Base-by-base conservation (phyloP, 2,888 invertebrate genomes). In the Heliconius hortense region DNA sequence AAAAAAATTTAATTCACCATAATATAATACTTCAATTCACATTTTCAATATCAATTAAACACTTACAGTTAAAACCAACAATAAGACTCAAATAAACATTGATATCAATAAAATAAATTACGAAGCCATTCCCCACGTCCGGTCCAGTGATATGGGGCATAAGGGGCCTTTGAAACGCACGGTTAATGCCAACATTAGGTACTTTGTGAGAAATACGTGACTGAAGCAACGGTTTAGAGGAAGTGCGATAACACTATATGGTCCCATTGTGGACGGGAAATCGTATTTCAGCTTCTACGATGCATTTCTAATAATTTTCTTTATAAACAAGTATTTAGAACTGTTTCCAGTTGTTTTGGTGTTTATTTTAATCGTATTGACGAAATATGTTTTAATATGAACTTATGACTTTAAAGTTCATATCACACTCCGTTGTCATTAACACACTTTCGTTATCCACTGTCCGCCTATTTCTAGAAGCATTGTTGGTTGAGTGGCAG, bases 181-280 rank as follows among this genome's bases (percentile, higher is more conserved):
- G 53, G 21, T 13, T 81, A 79, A 76, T 39, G 39, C 74, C 67
- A 63, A 72, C 72, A 77, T 77, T 72, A 74, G 77, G 77, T 78
- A 82, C 84, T 82, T 82, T 84, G 84, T 83, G 79, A 80, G 76
- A 71, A 73, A 80, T 84, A 84, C 84, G 84, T 84, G 84, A 82
- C 83, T 77, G 79, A 77, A 74, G 78, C 71, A 70, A 72, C 71
- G 73, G 70, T 43, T 72, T 79, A 76, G 80, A 82, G 83, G 83
- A 83, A 83, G 80, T 80, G 80, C 82, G 84, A 84, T 84, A 84
- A 82, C 80, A 79, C 66, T 79, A 80, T 80, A 72, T 75, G 77
- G 75, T 77, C 72, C 81, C 76, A 79, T 80, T 79, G 78, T 78
- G 43, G 67, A 74, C 76, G 78, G 78, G 77, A 80, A 77, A 78